phyloP scores from a whole-genome alignment of 2,888 invertebrate species.

The Nowickia ferox region DNA sequence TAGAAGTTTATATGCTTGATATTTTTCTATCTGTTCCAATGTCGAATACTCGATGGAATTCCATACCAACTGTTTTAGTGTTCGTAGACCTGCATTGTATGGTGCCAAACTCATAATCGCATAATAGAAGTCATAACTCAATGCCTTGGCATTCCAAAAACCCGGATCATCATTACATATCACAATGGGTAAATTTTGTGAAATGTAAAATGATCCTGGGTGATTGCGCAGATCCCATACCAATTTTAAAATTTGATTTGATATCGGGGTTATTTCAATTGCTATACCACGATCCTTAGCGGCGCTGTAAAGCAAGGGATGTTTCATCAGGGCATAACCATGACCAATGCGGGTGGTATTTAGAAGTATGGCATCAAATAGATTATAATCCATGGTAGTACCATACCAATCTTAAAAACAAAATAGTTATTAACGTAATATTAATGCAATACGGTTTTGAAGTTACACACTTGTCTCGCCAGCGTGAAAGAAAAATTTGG shows the following conservation, averaged over 20 bases:
- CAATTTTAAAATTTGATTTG: conserved; percentile 84
- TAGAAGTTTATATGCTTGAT: conserved; percentile 75
- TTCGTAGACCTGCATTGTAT: conserved; percentile 84
- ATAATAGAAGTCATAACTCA: conserved; percentile 88
- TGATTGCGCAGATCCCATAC: conserved; percentile 87
- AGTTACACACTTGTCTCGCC: conserved; percentile 86
- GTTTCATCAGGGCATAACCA: conserved; percentile 81
- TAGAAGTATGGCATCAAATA: conserved; percentile 83
- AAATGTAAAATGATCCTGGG: conserved; percentile 85
- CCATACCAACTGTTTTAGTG: conserved; percentile 86
- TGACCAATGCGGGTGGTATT: conserved; percentile 83
- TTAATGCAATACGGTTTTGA: neutral
- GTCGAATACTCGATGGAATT: conserved; percentile 85
- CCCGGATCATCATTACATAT: conserved; percentile 87
- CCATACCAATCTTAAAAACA: conserved; percentile 84
- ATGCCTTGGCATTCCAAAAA: conserved; percentile 85
- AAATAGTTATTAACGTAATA: neutral
- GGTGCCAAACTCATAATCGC: conserved; percentile 87
- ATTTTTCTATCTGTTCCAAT: conserved; percentile 75
- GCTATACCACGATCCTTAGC: conserved; percentile 80
- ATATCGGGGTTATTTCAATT: conserved; percentile 82
- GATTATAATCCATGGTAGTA: conserved; percentile 85
- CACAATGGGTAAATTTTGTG: conserved; percentile 86
- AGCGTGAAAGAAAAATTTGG: conserved; percentile 86
- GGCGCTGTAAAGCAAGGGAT: conserved; percentile 81